phyloP scores from a whole-genome alignment of 2,797 vertebrate genomes.

The Darevskia mixta region DNA sequence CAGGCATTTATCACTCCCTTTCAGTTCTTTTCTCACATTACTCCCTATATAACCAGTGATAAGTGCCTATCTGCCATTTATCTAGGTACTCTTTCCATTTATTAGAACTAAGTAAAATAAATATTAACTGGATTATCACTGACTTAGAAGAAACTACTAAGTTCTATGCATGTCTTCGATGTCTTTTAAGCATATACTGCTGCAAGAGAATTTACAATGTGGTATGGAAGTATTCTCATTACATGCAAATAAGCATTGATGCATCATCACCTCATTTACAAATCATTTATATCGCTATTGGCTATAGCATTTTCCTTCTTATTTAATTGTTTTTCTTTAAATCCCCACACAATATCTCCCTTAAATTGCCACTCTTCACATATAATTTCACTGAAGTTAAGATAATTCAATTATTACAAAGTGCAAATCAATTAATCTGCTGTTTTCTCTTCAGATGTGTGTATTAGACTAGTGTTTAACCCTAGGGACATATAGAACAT shows the following conservation, averaged over 20 bases:
- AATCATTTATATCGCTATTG: neutral
- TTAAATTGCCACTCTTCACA: neutral
- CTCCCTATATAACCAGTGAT: neutral
- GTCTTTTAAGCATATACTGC: neutral
- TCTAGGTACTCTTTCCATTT: conserved; percentile 15
- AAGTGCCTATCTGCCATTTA: conserved; percentile 11
- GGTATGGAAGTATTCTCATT: neutral
- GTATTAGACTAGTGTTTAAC: neutral
- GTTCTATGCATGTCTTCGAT: neutral
- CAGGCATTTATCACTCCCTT: conserved; percentile 18
- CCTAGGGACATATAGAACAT: neutral
- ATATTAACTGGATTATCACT: conserved; percentile 27
- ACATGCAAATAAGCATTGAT: neutral
- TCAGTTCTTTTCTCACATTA: conserved; percentile 34
- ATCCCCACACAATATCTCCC: neutral
- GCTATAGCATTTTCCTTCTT: neutral
- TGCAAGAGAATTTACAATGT: neutral
- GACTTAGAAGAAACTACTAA: neutral
- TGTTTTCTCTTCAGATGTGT: neutral
- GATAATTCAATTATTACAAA: neutral
- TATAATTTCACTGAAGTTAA: neutral
- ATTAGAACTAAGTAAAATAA: conserved; percentile 25
- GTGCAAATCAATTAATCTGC: neutral
- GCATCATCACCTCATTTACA: neutral
- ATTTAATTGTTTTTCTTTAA: neutral